Percentiles rank a stretch among this genome's conserved stretches.
These are phyloP conservation scores for Lophura nycthemera DNA, from an alignment of 2,113 vertebrate species.

Conservation along the genomic window DNA sequence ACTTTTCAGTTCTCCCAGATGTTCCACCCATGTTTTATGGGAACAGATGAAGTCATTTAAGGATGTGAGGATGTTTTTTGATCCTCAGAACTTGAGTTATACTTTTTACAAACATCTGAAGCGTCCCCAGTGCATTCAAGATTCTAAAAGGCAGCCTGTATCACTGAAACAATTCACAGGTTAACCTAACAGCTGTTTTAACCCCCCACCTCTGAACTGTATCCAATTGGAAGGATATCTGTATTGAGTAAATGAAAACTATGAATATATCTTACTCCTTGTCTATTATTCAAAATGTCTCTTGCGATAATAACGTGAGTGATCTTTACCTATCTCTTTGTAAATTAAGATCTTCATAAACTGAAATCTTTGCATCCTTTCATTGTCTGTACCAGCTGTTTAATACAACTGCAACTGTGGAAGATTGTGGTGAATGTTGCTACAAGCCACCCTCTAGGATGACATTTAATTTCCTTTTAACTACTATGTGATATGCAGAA, in stretches of 20 bases:
- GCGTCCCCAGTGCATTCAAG: neutral
- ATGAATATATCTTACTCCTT: neutral
- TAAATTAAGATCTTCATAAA: neutral
- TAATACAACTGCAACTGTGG: neutral
- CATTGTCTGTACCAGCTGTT: neutral
- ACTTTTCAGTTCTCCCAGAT: conserved; percentile 65
- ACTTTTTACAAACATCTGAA: conserved; percentile 17
- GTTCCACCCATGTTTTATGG: conserved; percentile 68
- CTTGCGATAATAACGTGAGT: neutral
- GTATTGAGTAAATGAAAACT: neutral
- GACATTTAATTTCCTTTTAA: neutral
- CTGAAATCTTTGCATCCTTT: neutral
- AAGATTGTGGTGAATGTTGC: neutral
- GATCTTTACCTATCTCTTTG: neutral
- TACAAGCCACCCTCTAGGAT: neutral
- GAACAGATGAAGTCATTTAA: conserved; percentile 69
- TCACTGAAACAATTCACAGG: conserved; percentile 3
- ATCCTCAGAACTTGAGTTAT: neutral
- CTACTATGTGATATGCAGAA: neutral
- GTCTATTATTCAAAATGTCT: neutral
- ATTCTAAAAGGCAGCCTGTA: conserved; percentile 13
- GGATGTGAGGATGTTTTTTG: conserved; percentile 33
- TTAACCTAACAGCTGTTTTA: conserved; percentile 24
- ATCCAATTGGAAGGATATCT: neutral
- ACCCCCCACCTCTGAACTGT: neutral